phyloP scores from a whole-genome alignment of 2,888 invertebrate genomes.

The Leptopilina syphax region DNA sequence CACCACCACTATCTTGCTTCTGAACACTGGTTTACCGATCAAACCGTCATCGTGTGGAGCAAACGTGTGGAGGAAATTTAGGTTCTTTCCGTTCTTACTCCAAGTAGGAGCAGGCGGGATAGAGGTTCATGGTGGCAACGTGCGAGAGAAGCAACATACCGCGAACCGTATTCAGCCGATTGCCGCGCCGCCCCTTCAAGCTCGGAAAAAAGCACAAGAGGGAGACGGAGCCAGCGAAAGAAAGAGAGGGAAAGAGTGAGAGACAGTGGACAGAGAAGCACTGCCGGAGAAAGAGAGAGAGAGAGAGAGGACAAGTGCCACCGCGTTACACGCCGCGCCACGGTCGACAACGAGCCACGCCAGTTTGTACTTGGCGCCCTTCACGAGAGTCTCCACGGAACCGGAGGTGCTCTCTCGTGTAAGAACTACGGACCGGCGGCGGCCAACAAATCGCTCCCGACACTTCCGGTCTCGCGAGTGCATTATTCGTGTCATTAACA shows the following conservation, averaged over 20 bases:
- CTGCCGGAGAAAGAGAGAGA: constrained; percentile 48
- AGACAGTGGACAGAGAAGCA: constrained; percentile 52
- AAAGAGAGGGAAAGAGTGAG: constrained; percentile 49
- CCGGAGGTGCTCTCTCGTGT: constrained; percentile 48
- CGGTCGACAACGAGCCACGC: constrained; percentile 70
- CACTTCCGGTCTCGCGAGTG: constrained; percentile 33
- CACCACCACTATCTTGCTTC: constrained; percentile 40
- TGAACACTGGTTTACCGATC: constrained; percentile 39
- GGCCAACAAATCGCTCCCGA: constrained; percentile 2
- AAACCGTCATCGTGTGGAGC: constrained; percentile 28
- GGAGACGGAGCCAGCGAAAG: constrained; percentile 53
- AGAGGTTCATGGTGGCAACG: constrained; percentile 35
- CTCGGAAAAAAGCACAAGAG: constrained; percentile 55
- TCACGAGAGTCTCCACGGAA: constrained; percentile 57
- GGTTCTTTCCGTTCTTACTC: constrained; percentile 39
- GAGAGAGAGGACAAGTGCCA: constrained; percentile 66
- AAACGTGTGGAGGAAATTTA: constrained; percentile 42
- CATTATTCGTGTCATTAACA: not conserved
- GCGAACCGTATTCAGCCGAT: constrained; percentile 43
- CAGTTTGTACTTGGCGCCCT: constrained; percentile 71
- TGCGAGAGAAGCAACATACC: constrained; percentile 49
- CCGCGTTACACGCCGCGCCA: constrained; percentile 71
- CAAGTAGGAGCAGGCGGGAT: constrained; percentile 17
- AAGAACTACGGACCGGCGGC: constrained; percentile 37
- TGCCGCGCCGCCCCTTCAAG: constrained; percentile 55